Evolutionary conservation across 2,888 invertebrate species (phyloP).

Genomic region (Patella caerulea): DNA sequence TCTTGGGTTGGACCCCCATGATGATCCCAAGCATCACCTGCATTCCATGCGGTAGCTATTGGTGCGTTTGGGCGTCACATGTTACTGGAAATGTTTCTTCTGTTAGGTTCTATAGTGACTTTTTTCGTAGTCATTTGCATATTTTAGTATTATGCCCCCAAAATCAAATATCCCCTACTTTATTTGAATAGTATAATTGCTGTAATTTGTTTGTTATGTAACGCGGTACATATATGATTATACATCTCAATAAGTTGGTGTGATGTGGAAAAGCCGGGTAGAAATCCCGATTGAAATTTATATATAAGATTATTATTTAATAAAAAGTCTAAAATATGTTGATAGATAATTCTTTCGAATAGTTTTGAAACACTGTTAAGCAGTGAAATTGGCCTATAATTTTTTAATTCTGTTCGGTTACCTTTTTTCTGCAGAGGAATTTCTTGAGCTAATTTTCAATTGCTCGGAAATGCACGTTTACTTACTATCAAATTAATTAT

Average conservation of each 20-base stretch:
- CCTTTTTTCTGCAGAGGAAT: conserved; percentile 41
- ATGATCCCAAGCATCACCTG: too few species aligned
- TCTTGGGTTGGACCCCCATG: too few species aligned
- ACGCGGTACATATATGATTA: conserved; percentile 27
- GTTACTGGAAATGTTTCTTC: too few species aligned
- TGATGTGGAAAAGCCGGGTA: conserved; percentile 36
- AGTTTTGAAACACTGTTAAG: conserved; percentile 35
- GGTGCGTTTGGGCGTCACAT: too few species aligned
- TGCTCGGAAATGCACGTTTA: conserved; percentile 27
- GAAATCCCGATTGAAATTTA: conserved; percentile 40
- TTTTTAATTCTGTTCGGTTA: conserved; percentile 26
- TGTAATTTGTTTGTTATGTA: conserved; percentile 31
- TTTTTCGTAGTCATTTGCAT: too few species aligned
- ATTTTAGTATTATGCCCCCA: too few species aligned
- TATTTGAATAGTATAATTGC: too few species aligned
- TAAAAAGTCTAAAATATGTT: conserved; percentile 31
- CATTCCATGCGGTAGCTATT: too few species aligned
- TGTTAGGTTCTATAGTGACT: too few species aligned
- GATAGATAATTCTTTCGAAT: conserved; percentile 38
- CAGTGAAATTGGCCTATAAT: conserved; percentile 41
- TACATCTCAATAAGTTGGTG: conserved; percentile 38
- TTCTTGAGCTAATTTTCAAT: conserved; percentile 38
- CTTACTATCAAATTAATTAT: too few species aligned
- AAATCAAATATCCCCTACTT: too few species aligned
- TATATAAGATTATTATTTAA: conserved; percentile 35